These are phyloP conservation scores for Nylanderia fulva DNA, from an alignment of 1,140 invertebrate species.

Conservation along the genomic window DNA sequence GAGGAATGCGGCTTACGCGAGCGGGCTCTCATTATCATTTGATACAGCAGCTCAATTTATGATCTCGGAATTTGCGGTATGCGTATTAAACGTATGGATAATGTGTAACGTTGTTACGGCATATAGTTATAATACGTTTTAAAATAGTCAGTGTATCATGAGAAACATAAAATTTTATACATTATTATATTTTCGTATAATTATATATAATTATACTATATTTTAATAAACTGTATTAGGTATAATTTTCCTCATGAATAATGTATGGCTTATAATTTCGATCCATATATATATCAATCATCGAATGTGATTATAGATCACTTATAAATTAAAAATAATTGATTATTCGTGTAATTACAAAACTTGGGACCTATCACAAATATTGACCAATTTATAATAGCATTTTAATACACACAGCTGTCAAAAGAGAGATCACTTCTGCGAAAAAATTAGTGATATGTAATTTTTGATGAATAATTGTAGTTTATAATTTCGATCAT, in stretches of 20 bases:
- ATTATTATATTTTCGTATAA: too few species aligned
- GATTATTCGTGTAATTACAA: neutral
- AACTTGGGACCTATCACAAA: neutral
- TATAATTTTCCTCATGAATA: neutral
- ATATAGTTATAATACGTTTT: constrained; percentile 21
- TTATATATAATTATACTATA: too few species aligned
- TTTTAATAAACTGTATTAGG: too few species aligned
- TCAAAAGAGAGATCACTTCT: neutral
- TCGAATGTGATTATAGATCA: neutral
- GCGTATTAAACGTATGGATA: constrained; percentile 15
- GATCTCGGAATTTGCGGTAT: neutral
- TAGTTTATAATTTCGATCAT: neutral
- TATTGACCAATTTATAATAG: neutral
- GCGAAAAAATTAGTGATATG: too few species aligned
- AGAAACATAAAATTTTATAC: neutral
- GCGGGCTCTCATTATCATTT: neutral
- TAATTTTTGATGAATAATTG: neutral
- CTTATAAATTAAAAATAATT: neutral
- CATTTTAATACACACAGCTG: neutral
- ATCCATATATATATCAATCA: neutral
- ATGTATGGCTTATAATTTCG: neutral
- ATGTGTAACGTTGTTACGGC: neutral
- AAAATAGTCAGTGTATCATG: neutral
- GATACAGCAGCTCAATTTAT: neutral
- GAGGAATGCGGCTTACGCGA: constrained; percentile 21